Base-by-base conservation (phyloP, 2,888 invertebrate species). In the Bursaphelenchus okinawaensis region DNA sequence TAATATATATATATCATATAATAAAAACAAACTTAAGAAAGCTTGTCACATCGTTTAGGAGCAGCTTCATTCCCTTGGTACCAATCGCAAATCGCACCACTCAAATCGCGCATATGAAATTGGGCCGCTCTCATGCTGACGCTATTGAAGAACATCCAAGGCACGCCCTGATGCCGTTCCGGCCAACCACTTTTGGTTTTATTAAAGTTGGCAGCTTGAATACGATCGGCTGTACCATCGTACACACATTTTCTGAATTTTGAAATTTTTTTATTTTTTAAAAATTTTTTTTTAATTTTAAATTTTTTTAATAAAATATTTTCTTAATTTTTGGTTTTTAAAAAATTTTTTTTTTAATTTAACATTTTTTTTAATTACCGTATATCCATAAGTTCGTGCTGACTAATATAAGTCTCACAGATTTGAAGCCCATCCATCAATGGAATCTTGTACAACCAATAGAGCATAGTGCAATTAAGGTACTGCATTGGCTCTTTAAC, bases 101-200 rank as follows among this genome's bases (percentile, higher is more conserved):
- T 29, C 20, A 64, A 52, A 12, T 29, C 24, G 16, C 28, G n/a
- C 24, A 27, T 31, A 23, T 64, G 40, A 27, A 52, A 64, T 23
- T 69, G 68, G 12, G 59, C 63, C 4, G 27, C 26, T 24, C 31
- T 61, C 26, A 70, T 62, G 7, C 75, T 74, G 31, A 75, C 76
- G 23, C 74, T 72, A 63, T 78, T 77, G 67, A 78, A 69, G 7
- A 79, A 67, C 16, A 78, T 50, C 78, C 78, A 78, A n/a, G 78
- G 78, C 6, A 78, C 78, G 55, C 70, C 69, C 3, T 70, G 64
- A 55, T 79, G 78, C 19, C 55, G 52, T 12, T 75, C 68, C 4
- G 72, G 72, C 19, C 55, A 77, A 27, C 75, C 74, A 28, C 70
- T 65, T 52, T 55, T 57, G 0, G 78, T 78, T 4, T 71, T 62